phyloP scores from a whole-genome alignment of 2,888 invertebrate genomes.

The Pomacea canaliculata region DNA sequence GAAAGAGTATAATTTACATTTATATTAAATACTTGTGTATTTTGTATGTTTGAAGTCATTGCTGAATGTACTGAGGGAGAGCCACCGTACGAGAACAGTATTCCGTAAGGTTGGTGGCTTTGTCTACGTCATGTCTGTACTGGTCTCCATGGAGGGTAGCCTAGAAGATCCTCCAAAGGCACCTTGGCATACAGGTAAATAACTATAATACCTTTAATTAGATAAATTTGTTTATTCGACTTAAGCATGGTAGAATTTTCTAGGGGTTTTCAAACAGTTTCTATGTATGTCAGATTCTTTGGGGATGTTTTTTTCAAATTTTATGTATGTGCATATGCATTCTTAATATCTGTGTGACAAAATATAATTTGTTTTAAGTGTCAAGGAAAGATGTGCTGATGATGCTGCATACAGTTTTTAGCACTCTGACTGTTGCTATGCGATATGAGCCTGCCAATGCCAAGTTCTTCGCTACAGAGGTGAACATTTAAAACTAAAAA shows the following conservation, averaged over 20 bases:
- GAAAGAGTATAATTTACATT: too few species aligned
- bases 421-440: constrained; percentile 96
- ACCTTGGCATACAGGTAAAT: constrained; percentile 71
- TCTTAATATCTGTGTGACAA: too few species aligned
- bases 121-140: constrained; percentile 94
- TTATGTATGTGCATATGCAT: too few species aligned
- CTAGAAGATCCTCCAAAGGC: constrained; percentile 70
- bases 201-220: background rate
- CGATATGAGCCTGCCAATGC: constrained; percentile 99
- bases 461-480: constrained; percentile 96
- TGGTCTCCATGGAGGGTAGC: constrained; percentile 88
- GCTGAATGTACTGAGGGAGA: constrained; percentile 90
- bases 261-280: too few species aligned
- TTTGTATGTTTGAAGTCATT: constrained; percentile 74
- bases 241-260: too few species aligned
- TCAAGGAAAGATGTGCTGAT: constrained; percentile 77
- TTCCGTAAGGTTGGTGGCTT: constrained; percentile 99
- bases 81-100: constrained; percentile 94
- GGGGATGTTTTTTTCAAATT: too few species aligned
- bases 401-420: constrained; percentile 89
- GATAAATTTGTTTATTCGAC: too few species aligned
- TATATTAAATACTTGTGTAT: too few species aligned
- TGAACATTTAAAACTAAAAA: constrained; percentile 57
- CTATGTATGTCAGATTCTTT: too few species aligned
- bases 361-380: constrained; percentile 50